Base-by-base conservation (phyloP, 2,113 vertebrate genomes). In the Plecotus auritus region DNA sequence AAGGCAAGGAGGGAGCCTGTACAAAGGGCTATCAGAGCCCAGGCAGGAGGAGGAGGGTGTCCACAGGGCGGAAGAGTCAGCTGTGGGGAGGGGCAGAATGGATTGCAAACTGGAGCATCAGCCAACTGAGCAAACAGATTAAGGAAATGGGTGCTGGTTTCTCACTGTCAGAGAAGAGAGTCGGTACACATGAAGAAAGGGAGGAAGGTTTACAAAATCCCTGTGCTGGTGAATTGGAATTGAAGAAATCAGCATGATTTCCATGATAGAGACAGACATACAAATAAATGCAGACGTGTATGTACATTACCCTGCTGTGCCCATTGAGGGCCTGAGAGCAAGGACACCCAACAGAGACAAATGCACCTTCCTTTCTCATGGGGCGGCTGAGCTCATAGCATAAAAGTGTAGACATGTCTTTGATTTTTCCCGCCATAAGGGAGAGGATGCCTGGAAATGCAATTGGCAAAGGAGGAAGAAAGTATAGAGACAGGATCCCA, bases 21-120 rank as follows among this genome's bases (percentile, higher is more conserved):
- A 51, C 14, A 49, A 40, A 51, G 4, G 35, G 40, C 16, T 18
- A 7, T 56, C 37, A 45, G n/a, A 73, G 74, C 10, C 40, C 7
- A 12, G 61, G 54, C 20, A 28, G 22, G 7, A 28, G 26, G 40
- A 59, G 51, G 28, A 35, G 49, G 30, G 45, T 4, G 11, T 35
- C 2, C 3, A 37, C 4, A 9, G 3, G 23, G 16, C 10, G 30
- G 28, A 49, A 66, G 30, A 35, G 47, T 67, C 13, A 7, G 22
- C 49, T 28, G 8, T 16, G 9, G 3, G 30, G 1, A 3, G 4
- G 1, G 23, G 8, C 64, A 4, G 2, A 12, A 86, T 45, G 4
- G 22, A 13, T 70, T 64, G 40, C 47, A 8, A 22, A 66, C 4
- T 47, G 12, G 37, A 92, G 28, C 56, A 69, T 7, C 12, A 69